Evolutionary conservation across 2,113 vertebrate genomes (phyloP), one percentile per base, ranked within the genome.

Genomic region (Sorex araneus): DNA sequence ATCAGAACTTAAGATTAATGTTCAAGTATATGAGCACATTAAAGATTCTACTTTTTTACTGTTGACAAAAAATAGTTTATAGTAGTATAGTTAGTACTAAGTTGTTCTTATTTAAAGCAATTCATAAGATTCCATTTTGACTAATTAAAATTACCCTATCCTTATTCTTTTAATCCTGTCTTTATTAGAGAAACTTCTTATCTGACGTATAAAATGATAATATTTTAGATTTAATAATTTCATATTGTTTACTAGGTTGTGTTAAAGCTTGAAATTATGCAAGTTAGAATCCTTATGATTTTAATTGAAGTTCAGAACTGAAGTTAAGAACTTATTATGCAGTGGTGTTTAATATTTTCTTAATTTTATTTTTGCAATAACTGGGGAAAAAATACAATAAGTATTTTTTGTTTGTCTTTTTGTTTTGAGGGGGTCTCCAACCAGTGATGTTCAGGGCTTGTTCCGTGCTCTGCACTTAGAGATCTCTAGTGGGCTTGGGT

Each of bases 381-480:
- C 27, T 64, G 21, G 23, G 63, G 40, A 15, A 15, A 60, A 60
- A 23, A 60, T 2, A 60, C 18, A 88, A 19, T 91, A 66, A 83
- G 34, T 91, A 54, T 79, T 21, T 87, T 28, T 84, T 92, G 25
- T 81, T 92, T 96, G 0, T 97, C 47, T 50, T 13, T 97, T 97
- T 95, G 57, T 60, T 60, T 60, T 19, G 18, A n/a, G 57, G 57
- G 47, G 47, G 7, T 7, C 47, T 23, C 18, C 57, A 60, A 3
- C 19, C 57, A 60, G 57, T 23, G 6, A 23, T 60, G 21, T 23
- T 60, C 54, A 60, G 57, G 19, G 4, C 19, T 60, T 60, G 23
- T 16, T 60, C 21, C 57, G 23, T 19, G 3, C 57, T 60, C 18
- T 60, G 19, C 18, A 23, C 2, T 60, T 23, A 21, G 57, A 23